Conservation (phyloP, 2,797 vertebrate genomes). For the Dermochelys coriacea region DNA sequence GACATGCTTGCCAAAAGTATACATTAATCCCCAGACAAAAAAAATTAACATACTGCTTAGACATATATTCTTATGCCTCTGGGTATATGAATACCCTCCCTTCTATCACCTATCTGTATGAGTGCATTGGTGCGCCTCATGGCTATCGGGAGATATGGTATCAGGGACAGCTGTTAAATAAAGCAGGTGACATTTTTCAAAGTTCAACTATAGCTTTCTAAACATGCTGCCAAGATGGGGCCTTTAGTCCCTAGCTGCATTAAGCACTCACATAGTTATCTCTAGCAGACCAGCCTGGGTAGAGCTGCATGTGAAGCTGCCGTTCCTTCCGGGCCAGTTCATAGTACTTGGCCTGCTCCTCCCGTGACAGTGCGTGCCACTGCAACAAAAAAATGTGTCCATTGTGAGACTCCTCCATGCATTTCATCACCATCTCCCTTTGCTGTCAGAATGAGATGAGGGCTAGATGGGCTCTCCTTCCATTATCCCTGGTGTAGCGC, state of each 20-base stretch:
- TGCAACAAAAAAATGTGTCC: constrained; percentile 60
- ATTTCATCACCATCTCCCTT: neutral
- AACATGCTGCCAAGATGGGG: neutral
- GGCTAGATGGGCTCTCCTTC: neutral
- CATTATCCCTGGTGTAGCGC: neutral
- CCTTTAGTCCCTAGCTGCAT: neutral
- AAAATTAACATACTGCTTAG: neutral
- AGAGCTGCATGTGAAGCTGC: constrained; percentile 99
- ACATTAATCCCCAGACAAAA: neutral
- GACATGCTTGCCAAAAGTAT: fast-evolving
- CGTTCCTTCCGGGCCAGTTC: constrained; percentile 97
- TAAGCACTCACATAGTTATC: constrained; percentile 95
- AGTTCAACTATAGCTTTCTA: neutral
- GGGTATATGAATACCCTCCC: fast-evolving
- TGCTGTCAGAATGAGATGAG: neutral
- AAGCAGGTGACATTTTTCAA: neutral
- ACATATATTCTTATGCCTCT: fast-evolving
- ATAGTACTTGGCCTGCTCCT: constrained; percentile 99
- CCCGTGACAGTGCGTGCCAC: constrained; percentile 98
- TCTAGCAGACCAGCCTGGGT: constrained; percentile 97
- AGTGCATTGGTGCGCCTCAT: neutral
- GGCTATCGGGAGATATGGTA: fast-evolving
- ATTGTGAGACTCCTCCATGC: fast-evolving
- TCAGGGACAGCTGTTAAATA: fast-evolving
- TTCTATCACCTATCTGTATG: neutral